Base-by-base conservation (phyloP, 2,797 vertebrate species). In the Tenualosa thibaudeaui region DNA sequence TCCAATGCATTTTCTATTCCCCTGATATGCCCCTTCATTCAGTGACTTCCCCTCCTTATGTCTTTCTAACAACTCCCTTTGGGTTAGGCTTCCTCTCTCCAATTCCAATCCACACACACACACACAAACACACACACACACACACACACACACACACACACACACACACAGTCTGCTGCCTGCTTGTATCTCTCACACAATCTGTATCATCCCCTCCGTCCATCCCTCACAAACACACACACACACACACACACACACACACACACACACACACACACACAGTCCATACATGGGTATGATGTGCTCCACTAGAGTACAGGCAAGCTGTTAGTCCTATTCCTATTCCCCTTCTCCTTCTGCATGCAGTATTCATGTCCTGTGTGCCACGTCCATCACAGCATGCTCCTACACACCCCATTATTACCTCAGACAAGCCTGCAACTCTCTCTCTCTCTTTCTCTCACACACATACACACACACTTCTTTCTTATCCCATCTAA, bases 391-490 rank as follows among this genome's bases (percentile, higher is more conserved):
- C 56, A n/a, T 60, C 22, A n/a, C 56, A 60, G 19, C 56, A 60
- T n/a, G 56, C 56, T n/a, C 22, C 6, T n/a, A n/a, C 56, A 6
- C 22, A 19, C 6, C 17, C 17, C 19, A 3, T 19, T 56, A 56
- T 19, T 56, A 19, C 15, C 19, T 22, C 54, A 56, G 15, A 56
- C 54, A 56, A 56, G 54, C 0, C 54, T 56, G 54, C 15, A 56
- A 56, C 71, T 82, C 46, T 15, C 54, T 85, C 84, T 85, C 83
- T 85, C 49, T 26, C 37, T 82, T 46, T 54, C 84, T 87, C 81
- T 78, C 85, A 51, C n/a, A 68, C 51, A 19, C 24, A 86, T 53
- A 81, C 62, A 12, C 65, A 83, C 24, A 37, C 24, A 56, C 15
- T 22, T 2, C 56, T 24, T 24, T 60, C 56, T 22, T 19, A 17